These are phyloP conservation scores for Chelonus insularis DNA, from an alignment of 1,140 invertebrate species.

Conservation along the genomic window DNA sequence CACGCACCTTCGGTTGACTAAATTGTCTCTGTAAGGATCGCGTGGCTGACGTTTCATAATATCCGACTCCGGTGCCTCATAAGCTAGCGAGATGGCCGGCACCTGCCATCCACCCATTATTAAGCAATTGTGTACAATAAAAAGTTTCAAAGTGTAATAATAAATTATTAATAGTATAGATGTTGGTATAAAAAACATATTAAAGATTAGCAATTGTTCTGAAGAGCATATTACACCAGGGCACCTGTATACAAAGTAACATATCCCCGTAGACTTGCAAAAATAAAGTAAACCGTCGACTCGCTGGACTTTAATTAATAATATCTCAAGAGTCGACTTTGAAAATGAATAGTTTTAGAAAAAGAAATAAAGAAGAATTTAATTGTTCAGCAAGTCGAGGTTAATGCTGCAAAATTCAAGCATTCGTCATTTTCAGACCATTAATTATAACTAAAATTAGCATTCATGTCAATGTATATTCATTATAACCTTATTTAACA, in stretches of 20 bases:
- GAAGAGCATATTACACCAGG: not conserved
- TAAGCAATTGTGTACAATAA: slow-evolving; percentile 46
- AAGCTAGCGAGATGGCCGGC: slow-evolving; percentile 95
- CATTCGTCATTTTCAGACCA: slow-evolving; percentile 3
- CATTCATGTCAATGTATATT: no score
- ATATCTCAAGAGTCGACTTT: not conserved
- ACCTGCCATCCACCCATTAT: slow-evolving; percentile 70
- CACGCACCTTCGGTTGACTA: slow-evolving; percentile 89
- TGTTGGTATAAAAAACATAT: slow-evolving; percentile 19
- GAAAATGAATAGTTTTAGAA: not conserved
- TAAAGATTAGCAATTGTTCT: not conserved
- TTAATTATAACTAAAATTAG: not conserved
- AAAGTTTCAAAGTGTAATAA: no score
- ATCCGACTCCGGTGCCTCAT: slow-evolving; percentile 94
- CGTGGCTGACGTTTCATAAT: slow-evolving; percentile 96
- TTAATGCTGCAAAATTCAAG: slow-evolving; percentile 11
- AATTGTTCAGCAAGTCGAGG: slow-evolving; percentile 5
- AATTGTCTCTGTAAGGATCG: slow-evolving; percentile 91
- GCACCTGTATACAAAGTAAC: not conserved
- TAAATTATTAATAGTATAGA: slow-evolving; percentile 29
- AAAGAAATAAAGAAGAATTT: not conserved
- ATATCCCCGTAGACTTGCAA: not conserved
- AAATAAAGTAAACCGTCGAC: not conserved
- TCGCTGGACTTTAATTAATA: not conserved
- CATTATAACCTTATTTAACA: no score